Evolutionary conservation across 2,113 vertebrate species (phyloP), one percentile per base, ranked within the genome.

Genomic region (Cynopterus brachyotis): DNA sequence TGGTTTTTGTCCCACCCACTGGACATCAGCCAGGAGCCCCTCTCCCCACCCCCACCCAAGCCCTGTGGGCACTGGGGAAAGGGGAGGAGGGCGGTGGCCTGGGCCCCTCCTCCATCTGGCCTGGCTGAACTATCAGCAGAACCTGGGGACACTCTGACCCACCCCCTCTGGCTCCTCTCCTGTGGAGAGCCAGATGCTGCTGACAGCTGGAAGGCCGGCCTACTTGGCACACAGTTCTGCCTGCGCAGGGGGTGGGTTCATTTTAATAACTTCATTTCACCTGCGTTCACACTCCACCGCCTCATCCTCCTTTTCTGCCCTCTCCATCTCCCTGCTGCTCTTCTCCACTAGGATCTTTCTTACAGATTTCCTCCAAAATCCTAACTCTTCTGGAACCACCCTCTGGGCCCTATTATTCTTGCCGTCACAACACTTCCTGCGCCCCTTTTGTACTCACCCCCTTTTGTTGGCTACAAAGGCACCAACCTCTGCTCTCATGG

Each of bases 101-200:
- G 13, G 70, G 40, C 5, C 30, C 76, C 83, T 64, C 20, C 26
- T 55, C 55, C 9, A 0, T 55, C 55, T 73, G 69, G 20, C 47
- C 86, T 9, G 57, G 69, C 87, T 53, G 90, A 95, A 91, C 81
- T 62, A 35, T 42, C 73, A 37, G 73, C 66, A 62, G 73, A 86
- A 59, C 47, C 6, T 9, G 45, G 94, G 89, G 96, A 30, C 95
- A 24, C 90, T 75, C 83, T 96, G 95, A 96, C 96, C 96, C 15
- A 4, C 37, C 60, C 45, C 50, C 78, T 37, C 66, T 55, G 1
- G 28, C 85, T 89, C 62, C 64, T 72, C 26, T 55, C 26, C 95
- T 3, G 72, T 0, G 3, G 94, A 97, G 95, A 96, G 96, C 97
- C 97, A 98, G 97, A 93, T 97, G 97, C 97, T 85, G 40, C 47